Base-by-base conservation (phyloP, 2,113 vertebrate species). In the Steatornis caripensis region DNA sequence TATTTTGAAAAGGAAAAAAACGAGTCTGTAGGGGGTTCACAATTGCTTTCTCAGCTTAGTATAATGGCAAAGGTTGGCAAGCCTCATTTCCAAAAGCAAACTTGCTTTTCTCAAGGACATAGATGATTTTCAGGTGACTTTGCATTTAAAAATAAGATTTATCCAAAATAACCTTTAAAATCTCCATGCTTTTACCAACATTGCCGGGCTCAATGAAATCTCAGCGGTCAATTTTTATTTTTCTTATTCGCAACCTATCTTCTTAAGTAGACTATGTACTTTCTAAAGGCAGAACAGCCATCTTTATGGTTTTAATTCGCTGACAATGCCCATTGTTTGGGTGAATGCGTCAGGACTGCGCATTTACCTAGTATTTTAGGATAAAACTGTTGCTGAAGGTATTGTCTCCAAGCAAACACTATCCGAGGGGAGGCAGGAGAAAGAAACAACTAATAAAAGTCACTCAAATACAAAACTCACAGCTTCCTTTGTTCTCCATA, bases 31-130 rank as follows among this genome's bases (percentile, higher is more conserved):
- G 75, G 75, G 74, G 71, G 22, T 37, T 90, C 62, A 32, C 34
- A 72, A 26, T 24, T 86, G 75, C 75, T 96, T 92, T 92, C 90
- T 84, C 80, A 91, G 76, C 86, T 87, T 87, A 39, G 12, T 75
- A 21, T 30, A 66, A 72, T 7, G 24, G 74, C 54, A 89, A 58
- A 77, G 49, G 64, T 29, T 91, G 81, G 68, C 41, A 84, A 93
- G 84, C 22, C 69, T 91, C 77, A 93, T 75, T 95, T 89, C 57
- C 65, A 82, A 94, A 91, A 55, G 69, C 60, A 91, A 60, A 58
- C 78, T 84, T 77, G 23, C 39, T 82, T 87, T 79, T 55, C 57
- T 61, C 49, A 58, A n/a, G 27, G 48, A 94, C 94, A 79, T 29
- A 15, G 12, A 61, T 45, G 27, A 70, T 84, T 95, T 97, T 88